Percentiles rank a stretch among this genome's conserved stretches.
Conservation (phyloP, 37 sponge, comb jelly and placozoan genomes). For the Dysidea cf. avara region DNA sequence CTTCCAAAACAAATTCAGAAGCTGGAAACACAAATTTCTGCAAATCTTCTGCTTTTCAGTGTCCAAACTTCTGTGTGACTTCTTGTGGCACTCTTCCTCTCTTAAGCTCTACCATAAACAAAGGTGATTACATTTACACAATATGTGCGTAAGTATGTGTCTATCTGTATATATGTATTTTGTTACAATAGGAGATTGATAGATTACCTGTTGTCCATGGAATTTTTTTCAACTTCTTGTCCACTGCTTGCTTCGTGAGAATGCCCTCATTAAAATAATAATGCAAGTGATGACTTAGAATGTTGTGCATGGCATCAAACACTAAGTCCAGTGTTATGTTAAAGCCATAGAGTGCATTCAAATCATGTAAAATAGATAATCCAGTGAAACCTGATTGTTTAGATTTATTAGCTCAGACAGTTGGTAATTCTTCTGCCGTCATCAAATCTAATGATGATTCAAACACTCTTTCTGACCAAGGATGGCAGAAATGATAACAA, state of each 20-base stretch:
- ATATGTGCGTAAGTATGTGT: too few relatives aligned
- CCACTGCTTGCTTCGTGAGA: not conserved
- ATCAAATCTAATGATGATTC: too few relatives aligned
- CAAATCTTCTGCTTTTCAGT: constrained; percentile 11
- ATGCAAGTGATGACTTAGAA: not conserved
- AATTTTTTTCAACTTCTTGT: not conserved
- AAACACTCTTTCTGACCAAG: not conserved
- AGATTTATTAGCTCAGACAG: not conserved
- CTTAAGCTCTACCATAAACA: constrained; percentile 13
- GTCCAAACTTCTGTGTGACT: not conserved
- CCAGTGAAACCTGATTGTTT: constrained; percentile 5
- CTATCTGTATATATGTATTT: too few relatives aligned
- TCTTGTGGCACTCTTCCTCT: not conserved
- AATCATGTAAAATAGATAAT: not conserved
- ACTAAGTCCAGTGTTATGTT: not conserved
- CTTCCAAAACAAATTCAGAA: constrained; percentile 7
- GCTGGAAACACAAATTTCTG: not conserved
- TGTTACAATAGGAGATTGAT: too few relatives aligned
- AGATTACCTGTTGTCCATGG: constrained; percentile 10
- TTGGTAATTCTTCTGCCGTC: not conserved
- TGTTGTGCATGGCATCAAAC: constrained; percentile 8
- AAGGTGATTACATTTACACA: too few relatives aligned
- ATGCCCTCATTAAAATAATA: not conserved
- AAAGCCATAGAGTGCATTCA: constrained; percentile 1
- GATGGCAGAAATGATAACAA: not conserved